Percentiles rank a stretch among this genome's conserved stretches.
Conservation (phyloP, 2,888 invertebrate genomes). For the Athalia rosae region DNA sequence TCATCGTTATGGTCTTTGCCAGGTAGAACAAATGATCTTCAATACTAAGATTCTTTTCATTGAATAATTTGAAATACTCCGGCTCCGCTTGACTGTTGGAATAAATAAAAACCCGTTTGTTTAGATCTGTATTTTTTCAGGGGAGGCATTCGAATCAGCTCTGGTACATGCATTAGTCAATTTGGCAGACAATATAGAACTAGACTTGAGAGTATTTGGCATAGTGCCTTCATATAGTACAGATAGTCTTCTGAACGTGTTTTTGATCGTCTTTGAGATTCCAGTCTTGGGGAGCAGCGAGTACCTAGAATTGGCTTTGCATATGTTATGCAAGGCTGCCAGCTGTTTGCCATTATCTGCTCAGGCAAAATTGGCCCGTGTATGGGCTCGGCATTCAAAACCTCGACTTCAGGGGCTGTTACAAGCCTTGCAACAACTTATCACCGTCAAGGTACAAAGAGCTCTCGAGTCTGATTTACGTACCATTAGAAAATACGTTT, state of each 20-base stretch:
- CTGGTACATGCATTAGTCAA: slow-evolving; percentile 85
- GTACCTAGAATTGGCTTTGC: slow-evolving; percentile 88
- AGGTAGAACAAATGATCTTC: slow-evolving; percentile 54
- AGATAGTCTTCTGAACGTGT: slow-evolving; percentile 76
- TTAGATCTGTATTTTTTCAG: slow-evolving; percentile 48
- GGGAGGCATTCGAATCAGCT: slow-evolving; percentile 78
- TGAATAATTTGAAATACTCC: background rate
- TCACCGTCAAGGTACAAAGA: slow-evolving; percentile 80
- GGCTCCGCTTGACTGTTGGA: background rate
- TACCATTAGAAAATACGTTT: background rate
- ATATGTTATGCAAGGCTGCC: slow-evolving; percentile 85
- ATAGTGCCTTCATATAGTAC: slow-evolving; percentile 76
- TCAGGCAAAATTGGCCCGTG: slow-evolving; percentile 86
- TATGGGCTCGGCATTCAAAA: slow-evolving; percentile 85
- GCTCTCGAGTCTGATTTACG: background rate
- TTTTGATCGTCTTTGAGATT: slow-evolving; percentile 87
- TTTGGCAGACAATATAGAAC: slow-evolving; percentile 82
- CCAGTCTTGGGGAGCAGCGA: slow-evolving; percentile 84
- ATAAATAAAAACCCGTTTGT: background rate
- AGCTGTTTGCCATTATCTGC: slow-evolving; percentile 82
- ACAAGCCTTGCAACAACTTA: slow-evolving; percentile 89
- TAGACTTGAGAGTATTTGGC: slow-evolving; percentile 80
- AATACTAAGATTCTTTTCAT: background rate
- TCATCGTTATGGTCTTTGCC: slow-evolving; percentile 74
- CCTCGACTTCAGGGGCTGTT: slow-evolving; percentile 79